These are phyloP conservation scores for Drosophila carrolli DNA, from an alignment of 1,140 invertebrate genomes.

Conservation along the genomic window DNA sequence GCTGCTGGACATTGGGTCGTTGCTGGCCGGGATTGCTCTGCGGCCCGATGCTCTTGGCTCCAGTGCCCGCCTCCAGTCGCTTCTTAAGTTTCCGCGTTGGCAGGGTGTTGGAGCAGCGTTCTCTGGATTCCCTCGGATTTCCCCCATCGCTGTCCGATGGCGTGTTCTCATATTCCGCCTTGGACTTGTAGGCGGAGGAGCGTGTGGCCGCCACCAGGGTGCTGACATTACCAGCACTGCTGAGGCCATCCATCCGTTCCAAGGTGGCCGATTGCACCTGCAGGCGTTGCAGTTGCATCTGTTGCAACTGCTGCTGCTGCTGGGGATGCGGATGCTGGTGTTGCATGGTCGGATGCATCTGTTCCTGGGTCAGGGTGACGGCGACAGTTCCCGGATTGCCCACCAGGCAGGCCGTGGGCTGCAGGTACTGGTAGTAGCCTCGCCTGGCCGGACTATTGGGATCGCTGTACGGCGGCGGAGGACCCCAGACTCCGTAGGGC, in stretches of 20 bases:
- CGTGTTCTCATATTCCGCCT: constrained; percentile 74
- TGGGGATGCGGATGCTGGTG: constrained; percentile 37
- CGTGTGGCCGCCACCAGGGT: constrained; percentile 26
- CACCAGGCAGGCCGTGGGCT: constrained; percentile 60
- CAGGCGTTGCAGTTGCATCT: constrained; percentile 45
- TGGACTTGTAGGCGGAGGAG: constrained; percentile 59
- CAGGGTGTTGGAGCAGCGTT: constrained; percentile 85
- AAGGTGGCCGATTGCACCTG: constrained; percentile 56
- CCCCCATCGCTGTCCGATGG: constrained; percentile 82
- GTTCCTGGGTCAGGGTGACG: constrained; percentile 51
- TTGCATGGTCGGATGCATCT: constrained; percentile 42
- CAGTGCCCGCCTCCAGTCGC: constrained; percentile 84
- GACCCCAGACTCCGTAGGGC: constrained; percentile 88
- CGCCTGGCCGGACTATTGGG: constrained; percentile 88
- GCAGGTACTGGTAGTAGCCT: constrained; percentile 83
- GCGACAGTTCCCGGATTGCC: constrained; percentile 14
- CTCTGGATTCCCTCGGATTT: constrained; percentile 70
- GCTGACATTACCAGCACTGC: constrained; percentile 46
- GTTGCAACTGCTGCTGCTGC: constrained; percentile 42
- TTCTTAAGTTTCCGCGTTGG: constrained; percentile 86
- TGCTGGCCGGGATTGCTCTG: constrained; percentile 65
- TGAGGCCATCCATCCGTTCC: constrained; percentile 63
- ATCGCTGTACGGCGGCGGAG: constrained; percentile 90
- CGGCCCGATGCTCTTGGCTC: constrained; percentile 82
- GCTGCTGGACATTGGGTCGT: constrained; percentile 85